A percentile compares a stretch with the other conserved stretches of the same genome.
phyloP scores from a whole-genome alignment of 2,113 vertebrate species.

The Callorhinus ursinus region DNA sequence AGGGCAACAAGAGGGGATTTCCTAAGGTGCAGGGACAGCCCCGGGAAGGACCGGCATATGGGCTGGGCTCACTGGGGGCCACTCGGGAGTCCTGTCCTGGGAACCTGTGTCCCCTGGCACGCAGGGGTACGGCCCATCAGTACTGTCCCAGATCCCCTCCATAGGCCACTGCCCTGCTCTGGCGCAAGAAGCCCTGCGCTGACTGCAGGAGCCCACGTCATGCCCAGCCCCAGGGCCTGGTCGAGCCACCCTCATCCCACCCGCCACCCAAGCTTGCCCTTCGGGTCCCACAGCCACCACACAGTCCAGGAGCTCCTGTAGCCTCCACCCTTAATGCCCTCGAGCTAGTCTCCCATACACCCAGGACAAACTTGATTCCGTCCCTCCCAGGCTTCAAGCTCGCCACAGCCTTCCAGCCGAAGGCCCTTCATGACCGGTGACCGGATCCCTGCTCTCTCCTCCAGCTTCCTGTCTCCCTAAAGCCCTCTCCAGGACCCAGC shows the following conservation, averaged over 20 bases:
- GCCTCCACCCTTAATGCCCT: neutral
- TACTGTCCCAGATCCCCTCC: too few relatives aligned
- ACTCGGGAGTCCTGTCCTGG: neutral
- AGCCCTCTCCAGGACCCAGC: neutral
- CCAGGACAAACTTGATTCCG: neutral
- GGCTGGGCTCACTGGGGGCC: neutral
- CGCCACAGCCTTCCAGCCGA: neutral
- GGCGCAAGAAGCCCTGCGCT: neutral
- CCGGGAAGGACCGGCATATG: neutral
- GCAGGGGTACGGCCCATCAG: neutral
- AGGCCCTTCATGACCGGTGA: fast-evolving
- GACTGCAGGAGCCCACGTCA: neutral
- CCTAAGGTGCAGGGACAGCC: neutral
- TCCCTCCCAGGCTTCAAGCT: neutral
- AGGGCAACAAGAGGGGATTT: neutral
- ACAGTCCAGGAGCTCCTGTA: neutral
- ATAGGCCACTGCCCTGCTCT: neutral
- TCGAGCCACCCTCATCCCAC: neutral
- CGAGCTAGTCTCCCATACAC: neutral
- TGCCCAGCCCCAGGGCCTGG: neutral
- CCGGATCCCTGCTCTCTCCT: neutral
- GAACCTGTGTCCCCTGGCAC: neutral
- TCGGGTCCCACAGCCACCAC: neutral
- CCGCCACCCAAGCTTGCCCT: neutral
- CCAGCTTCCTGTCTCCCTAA: neutral